Evolutionary conservation across 30 jellyfish, hydroid and myxozoan species (phyloP).

Genomic region (Hydractinia symbiolongicarpus): DNA sequence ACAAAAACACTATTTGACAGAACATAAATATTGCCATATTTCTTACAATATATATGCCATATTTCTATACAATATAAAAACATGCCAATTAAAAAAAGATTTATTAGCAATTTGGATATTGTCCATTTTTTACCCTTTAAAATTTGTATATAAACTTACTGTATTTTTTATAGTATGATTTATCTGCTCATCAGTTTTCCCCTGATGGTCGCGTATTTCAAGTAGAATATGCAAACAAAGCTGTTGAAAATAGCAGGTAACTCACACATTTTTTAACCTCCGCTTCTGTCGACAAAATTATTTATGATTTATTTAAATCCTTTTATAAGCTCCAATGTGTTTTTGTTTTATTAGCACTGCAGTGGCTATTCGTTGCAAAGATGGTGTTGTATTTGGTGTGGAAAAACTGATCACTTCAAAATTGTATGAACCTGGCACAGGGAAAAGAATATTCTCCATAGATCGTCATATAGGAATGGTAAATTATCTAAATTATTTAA

Average conservation of each 20-base stretch:
- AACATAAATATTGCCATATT: too few species aligned
- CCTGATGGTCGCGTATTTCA: slow-evolving; percentile 98
- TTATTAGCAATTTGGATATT: not conserved
- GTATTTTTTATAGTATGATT: slow-evolving; percentile 69
- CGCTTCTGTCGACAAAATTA: too few species aligned
- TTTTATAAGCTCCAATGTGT: not conserved
- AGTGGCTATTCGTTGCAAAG: slow-evolving; percentile 80
- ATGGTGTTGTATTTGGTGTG: slow-evolving; percentile 96
- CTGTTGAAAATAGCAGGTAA: slow-evolving; percentile 95
- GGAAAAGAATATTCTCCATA: slow-evolving; percentile 64
- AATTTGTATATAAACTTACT: too few species aligned
- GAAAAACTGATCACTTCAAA: slow-evolving; percentile 90
- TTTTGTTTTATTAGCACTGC: slow-evolving; percentile 63
- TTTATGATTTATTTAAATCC: too few species aligned
- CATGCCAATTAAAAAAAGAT: not conserved
- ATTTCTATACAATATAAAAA: too few species aligned
- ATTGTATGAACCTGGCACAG: slow-evolving; percentile 93
- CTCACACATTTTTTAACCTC: not conserved
- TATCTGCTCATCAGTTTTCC: slow-evolving; percentile 94
- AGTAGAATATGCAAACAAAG: slow-evolving; percentile 92
- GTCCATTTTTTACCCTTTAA: not conserved
- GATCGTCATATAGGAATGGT: slow-evolving; percentile 98
- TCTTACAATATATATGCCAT: too few species aligned
- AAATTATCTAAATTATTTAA: not conserved
- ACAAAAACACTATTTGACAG: too few species aligned